Base-by-base conservation (phyloP, 2,113 vertebrate genomes). In the Monopterus albus region DNA sequence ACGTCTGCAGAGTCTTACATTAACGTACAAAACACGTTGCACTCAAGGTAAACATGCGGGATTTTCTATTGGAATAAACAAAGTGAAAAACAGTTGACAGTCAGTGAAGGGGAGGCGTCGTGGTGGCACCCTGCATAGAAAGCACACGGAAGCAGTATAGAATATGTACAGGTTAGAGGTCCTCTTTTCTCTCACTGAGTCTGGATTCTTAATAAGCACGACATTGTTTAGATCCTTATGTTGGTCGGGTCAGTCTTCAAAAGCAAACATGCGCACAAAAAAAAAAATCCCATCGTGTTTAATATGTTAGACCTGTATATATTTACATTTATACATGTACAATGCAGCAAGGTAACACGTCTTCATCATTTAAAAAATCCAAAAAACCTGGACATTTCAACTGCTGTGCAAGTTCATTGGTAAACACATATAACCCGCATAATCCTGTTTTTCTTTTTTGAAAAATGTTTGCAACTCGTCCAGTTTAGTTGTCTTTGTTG, bases 391-490 rank as follows among this genome's bases (percentile, higher is more conserved):
- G 91, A 92, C 90, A 86, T 88, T 88, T 83, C 40, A 89, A 91
- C 87, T 92, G 93, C 78, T 92, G 92, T 94, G 92, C 94, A 95
- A 94, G 88, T 94, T 94, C 91, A 86, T 73, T 90, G 93, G 94
- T 95, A 91, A 95, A 92, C 94, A 92, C 94, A 90, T 89, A 91
- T 87, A 94, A 94, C 94, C 95, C 95, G 94, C 95, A 95, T 95
- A 92, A 95, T 95, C 95, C 95, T 93, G 82, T 55, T 93, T 91
- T 91, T 91, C 38, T 46, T 35, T 60, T 56, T 26, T 42, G 51
- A 92, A 86, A 81, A 73, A 88, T 90, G 93, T 91, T 93, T 93
- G 95, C 95, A 95, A 94, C 96, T 94, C 90, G 95, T 97, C 96
- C 96, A 93, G 90, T 92, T 90, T 82, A 89, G 91, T 84, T 90